Evolutionary conservation across 1,140 invertebrate species (phyloP).

Genomic region (Trigoniulus corallinus): DNA sequence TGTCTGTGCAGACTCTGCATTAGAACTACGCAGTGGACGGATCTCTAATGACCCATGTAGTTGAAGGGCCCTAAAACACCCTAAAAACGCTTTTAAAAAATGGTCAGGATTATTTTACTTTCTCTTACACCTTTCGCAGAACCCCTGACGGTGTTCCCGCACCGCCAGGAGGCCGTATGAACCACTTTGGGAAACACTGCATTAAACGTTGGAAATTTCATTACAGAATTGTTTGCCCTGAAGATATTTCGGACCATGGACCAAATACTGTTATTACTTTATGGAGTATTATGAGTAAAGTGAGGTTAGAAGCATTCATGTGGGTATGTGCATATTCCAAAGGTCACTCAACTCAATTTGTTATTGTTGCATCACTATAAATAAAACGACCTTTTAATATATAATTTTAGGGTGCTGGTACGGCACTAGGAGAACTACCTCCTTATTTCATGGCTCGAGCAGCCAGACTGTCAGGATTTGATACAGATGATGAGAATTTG

Average conservation of each 20-base stretch:
- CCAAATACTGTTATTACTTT: conserved; percentile 30
- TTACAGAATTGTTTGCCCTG: conserved; percentile 51
- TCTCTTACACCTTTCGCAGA: conserved; percentile 51
- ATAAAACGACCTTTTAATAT: not conserved
- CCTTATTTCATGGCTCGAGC: conserved; percentile 95
- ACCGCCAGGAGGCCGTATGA: not conserved
- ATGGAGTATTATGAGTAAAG: conserved; percentile 87
- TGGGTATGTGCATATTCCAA: conserved; percentile 62
- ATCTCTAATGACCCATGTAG: no score
- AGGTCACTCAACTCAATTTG: not conserved
- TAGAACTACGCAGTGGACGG: no score
- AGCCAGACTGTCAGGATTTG: conserved; percentile 51
- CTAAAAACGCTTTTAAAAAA: no score
- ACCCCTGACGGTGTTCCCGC: conserved; percentile 12
- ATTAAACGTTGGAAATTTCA: no score
- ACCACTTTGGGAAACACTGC: no score
- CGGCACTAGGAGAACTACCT: conserved; percentile 90
- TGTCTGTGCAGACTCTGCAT: no score
- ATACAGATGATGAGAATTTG: conserved; percentile 51
- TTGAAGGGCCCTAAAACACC: no score
- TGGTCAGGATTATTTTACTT: conserved; percentile 3
- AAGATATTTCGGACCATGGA: conserved; percentile 23
- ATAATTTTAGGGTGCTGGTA: conserved; percentile 53
- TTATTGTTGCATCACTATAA: conserved; percentile 3
- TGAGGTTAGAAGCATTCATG: conserved; percentile 89